Evolutionary conservation across 1,140 invertebrate genomes (phyloP).

Genomic region (Pentalonia nigronervosa): DNA sequence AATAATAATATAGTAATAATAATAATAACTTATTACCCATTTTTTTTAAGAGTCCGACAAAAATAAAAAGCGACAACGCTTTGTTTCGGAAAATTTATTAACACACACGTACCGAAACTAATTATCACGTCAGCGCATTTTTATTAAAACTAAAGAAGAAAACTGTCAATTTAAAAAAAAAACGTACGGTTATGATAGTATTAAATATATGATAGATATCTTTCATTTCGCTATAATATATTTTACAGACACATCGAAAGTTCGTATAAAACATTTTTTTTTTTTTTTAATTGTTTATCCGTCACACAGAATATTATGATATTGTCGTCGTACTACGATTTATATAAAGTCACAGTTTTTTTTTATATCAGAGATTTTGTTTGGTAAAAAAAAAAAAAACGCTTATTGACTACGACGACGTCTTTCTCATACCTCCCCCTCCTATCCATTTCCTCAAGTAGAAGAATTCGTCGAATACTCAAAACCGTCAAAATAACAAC

Average conservation of each 20-base stretch:
- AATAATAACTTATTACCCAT: slow-evolving; percentile 52
- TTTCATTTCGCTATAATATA: slow-evolving; percentile 17
- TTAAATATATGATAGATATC: not conserved
- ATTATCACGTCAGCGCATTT: not conserved
- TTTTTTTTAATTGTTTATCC: not conserved
- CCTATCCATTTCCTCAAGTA: not conserved
- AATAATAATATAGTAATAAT: slow-evolving; percentile 49
- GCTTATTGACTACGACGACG: not conserved
- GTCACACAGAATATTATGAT: not conserved
- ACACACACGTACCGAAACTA: not conserved
- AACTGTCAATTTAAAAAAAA: not conserved
- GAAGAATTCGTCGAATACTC: not conserved
- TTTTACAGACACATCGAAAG: not conserved
- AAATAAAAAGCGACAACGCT: slow-evolving; percentile 12
- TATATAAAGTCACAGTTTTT: not conserved
- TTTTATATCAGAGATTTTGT: not conserved
- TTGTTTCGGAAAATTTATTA: not conserved
- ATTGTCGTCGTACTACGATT: not conserved
- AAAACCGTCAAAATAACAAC: not conserved
- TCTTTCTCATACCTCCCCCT: not conserved
- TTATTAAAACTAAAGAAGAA: slow-evolving; percentile 15
- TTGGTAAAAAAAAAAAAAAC: not conserved
- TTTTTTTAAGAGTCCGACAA: slow-evolving; percentile 35
- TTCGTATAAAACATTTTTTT: not conserved
- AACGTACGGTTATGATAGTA: not conserved